Evolutionary conservation across 2,797 vertebrate genomes (phyloP).

Genomic region (Dermochelys coriacea): DNA sequence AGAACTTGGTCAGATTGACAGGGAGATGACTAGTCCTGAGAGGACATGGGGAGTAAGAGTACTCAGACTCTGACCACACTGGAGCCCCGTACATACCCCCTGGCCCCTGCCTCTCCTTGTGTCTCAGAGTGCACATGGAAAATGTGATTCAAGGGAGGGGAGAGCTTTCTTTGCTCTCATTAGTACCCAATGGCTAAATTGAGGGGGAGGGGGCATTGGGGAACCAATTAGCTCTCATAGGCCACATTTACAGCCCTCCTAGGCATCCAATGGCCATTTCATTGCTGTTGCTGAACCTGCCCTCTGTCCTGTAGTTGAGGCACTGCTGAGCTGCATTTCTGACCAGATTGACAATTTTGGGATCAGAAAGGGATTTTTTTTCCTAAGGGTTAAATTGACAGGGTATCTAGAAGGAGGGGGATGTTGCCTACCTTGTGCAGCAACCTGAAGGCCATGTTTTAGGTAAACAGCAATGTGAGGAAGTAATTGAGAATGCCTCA

Average conservation of each 20-base stretch:
- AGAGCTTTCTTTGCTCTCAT: background rate
- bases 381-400: background rate
- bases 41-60: background rate
- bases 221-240: background rate
- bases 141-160: background rate
- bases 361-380: background rate
- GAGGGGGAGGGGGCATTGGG: no score
- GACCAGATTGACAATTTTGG: background rate
- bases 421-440: rapidly evolving
- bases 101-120: background rate
- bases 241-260: background rate
- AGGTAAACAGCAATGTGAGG: background rate
- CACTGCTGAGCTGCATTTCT: background rate
- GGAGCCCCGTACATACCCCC: background rate
- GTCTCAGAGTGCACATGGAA: background rate
- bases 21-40: background rate
- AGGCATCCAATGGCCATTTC: background rate
- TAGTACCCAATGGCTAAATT: background rate
- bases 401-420: background rate
- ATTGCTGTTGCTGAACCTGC: background rate
- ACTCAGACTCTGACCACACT: rapidly evolving
- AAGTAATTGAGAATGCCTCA: background rate
- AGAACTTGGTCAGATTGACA: background rate
- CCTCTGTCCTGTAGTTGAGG: background rate
- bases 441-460: background rate